Percentiles rank a stretch among this genome's conserved stretches.
phyloP scores from a whole-genome alignment of 2,888 invertebrate genomes.

The Tribolium freemani region DNA sequence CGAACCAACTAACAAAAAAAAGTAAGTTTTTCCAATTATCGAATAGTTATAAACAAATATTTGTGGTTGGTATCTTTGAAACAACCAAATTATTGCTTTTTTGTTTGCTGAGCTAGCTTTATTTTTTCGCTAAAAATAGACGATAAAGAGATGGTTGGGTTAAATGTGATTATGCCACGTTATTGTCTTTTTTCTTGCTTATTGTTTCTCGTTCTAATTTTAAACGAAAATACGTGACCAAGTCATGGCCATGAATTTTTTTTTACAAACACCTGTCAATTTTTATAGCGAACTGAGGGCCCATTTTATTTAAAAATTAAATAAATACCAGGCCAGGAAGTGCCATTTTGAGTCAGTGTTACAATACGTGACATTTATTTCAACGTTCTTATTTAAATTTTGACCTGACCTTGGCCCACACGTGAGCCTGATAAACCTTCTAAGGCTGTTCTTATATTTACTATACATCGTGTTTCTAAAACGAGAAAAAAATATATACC shows the following conservation, averaged over 20 bases:
- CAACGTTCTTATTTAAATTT: neutral
- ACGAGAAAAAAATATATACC: no score
- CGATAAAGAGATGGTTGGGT: constrained; percentile 3
- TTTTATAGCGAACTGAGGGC: neutral
- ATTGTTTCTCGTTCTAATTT: neutral
- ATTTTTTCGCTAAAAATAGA: neutral
- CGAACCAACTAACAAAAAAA: constrained; percentile 37
- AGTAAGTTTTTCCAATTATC: constrained; percentile 33
- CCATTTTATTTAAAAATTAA: neutral
- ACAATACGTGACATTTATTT: neutral
- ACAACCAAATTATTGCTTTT: constrained; percentile 10
- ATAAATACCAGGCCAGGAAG: neutral
- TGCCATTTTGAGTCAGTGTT: neutral
- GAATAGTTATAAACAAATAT: neutral
- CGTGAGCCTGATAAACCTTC: neutral
- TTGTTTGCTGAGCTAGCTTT: constrained; percentile 27
- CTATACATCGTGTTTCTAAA: neutral
- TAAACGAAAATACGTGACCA: neutral
- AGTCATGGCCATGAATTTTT: neutral
- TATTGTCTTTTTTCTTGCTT: neutral
- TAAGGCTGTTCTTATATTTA: neutral
- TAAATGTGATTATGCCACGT: constrained; percentile 11
- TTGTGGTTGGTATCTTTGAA: neutral
- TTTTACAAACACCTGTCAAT: neutral
- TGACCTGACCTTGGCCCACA: neutral